Base-by-base conservation (phyloP, 2,888 invertebrate species). In the Nephrotoma guestfalica region DNA sequence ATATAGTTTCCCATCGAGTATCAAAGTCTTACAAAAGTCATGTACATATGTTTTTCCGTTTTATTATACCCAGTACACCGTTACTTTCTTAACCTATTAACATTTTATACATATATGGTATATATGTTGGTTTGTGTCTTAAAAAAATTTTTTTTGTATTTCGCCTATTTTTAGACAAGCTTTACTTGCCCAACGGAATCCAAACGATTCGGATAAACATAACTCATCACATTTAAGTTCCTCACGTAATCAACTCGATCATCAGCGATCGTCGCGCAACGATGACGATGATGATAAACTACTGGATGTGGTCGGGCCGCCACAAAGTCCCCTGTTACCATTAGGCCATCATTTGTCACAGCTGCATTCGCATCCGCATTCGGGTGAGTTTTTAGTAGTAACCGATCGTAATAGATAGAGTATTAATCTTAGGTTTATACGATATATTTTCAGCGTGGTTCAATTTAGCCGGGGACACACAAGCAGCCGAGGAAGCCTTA, bases 291-390 rank as follows among this genome's bases (percentile, higher is more conserved):
- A 97, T 87, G 97, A 97, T 91, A 94, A 96, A 89, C 93, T 96
- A 41, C 92, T 97, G 90, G 97, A 97, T 91, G 97, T 97, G 41
- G 97, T 97, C 0, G 97, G 97, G 0, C 97, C 96, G 43, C 94
- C 96, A 86, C 96, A 97, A 89, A 96, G 96, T 89, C 96, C 96
- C 9, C 93, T 96, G 84, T 94, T 95, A 87, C 93, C 93, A 7
- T 92, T 93, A 87, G 91, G 91, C 88, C 91, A 92, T 88, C 91
- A 91, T 88, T 88, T 91, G 88, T 91, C 92, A 88, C 92, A 91
- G 88, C 91, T 92, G 91, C 92, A 92, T 88, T 91, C 91, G 87
- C 92, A 92, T 88, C 92, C 92, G 88, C 92, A 92, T 88, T 92
- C 92, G 89, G 92, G 92, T 92, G 89, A 86, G 86, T 41, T 86